Evolutionary conservation across 1,140 invertebrate species (phyloP), one percentile per base, ranked within the genome.

Genomic region (Heterodera schachtii): DNA sequence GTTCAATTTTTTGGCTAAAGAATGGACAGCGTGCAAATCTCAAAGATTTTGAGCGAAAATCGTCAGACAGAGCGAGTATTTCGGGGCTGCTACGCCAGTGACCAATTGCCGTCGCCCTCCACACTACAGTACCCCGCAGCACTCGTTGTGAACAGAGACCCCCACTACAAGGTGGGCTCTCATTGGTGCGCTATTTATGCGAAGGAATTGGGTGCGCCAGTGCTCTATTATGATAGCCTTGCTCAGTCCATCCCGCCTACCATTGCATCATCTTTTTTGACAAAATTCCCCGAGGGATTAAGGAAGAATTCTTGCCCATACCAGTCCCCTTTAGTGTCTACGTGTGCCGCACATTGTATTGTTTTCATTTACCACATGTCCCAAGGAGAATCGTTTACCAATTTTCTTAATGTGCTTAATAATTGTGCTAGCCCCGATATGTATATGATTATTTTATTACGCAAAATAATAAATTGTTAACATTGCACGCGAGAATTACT

Each of bases 181-280:
- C 73, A 74, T 9, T 74, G 73, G 73, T 19, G 46, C 19, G 73
- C 73, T 7, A 74, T 74, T 41, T 74, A n/a, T 41, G 73, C 73
- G 5, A n/a, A 74, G n/a, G 73, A 41, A 43, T 16, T 21, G 11
- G 31, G 41, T 21, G 52, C 5, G 19, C 21, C 21, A 74, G 21
- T 74, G 5, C 5, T 8, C n/a, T 74, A 74, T 43, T 74, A 6
- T 74, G 73, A 74, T 74, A 74, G 73, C 5, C 7, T 74, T n/a
- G n/a, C 4, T 9, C 73, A 31, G n/a, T 41, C 52, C 13, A 73
- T 44, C 3, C 49, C 49, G 6, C 11, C 49, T 0, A 2, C 11
- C 11, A 52, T 52, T 52, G 13, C n/a, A 73, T 44, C n/a, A 73
- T 31, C 31, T 31, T 31, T 31, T 31, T 31, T 31, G 31, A 31